A percentile compares a stretch with the other conserved stretches of the same genome.
These are phyloP conservation scores for Huso huso DNA, from an alignment of 2,797 vertebrate genomes.

Conservation along the genomic window DNA sequence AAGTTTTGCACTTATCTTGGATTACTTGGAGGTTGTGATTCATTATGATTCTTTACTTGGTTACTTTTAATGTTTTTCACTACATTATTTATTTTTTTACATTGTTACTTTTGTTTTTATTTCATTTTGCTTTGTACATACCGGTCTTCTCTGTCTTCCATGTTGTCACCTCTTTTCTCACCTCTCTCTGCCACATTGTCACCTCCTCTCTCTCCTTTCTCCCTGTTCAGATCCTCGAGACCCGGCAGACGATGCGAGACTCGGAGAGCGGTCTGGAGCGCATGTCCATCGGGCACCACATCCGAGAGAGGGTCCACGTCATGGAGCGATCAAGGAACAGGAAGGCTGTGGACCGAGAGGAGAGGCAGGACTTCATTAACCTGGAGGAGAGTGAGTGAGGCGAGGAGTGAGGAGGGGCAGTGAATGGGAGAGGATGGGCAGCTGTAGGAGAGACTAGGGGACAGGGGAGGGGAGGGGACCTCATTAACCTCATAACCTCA, in stretches of 20 bases:
- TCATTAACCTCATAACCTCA: not conserved
- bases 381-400: conserved; percentile 79
- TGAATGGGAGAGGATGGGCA: no score
- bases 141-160: no score
- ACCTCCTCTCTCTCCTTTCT: not conserved
- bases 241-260: conserved; percentile 81
- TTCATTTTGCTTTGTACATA: no score
- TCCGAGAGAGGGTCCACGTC: conserved; percentile 87
- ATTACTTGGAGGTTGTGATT: no score
- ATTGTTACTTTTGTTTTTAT: no score
- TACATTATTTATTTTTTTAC: no score
- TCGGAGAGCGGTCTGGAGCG: conserved; percentile 89
- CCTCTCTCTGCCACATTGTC: not conserved
- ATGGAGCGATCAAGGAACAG: conserved; percentile 92
- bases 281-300: conserved; percentile 93
- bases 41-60: no score
- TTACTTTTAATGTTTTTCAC: no score
- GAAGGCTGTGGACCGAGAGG: conserved; percentile 88
- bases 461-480: not conserved
- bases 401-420: no score
- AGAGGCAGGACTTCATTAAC: conserved; percentile 93
- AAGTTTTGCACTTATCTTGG: no score
- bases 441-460: no score
- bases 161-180: not conserved
- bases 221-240: conserved; percentile 79